Evolutionary conservation across 1,140 invertebrate genomes (phyloP), one percentile per base, ranked within the genome.

Genomic region (Drosophila nebulosa): DNA sequence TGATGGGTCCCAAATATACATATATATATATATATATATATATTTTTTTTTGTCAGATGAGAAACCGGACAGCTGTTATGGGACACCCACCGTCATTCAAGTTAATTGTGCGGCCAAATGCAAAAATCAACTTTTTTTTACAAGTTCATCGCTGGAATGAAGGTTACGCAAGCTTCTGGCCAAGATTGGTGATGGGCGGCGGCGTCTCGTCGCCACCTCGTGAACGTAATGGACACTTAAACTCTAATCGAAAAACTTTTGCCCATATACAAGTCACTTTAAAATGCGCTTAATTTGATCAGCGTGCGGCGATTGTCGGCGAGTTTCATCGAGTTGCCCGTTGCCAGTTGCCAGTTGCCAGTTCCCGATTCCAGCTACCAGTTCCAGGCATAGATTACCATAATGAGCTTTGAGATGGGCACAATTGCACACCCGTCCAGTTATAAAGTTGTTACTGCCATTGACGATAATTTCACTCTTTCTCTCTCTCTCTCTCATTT

Each of bases 221-320:
- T 84, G 80, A 84, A 80, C 74, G 81, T 69, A 86, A 86, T 86
- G 81, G 81, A 86, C 83, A 88, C 81, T 86, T 86, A 88, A 88
- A 89, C 84, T 83, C 79, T 88, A 88, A 88, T 88, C 83, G 83
- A 88, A 88, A 88, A 88, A 88, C 84, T 88, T 86, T 88, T 89
- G 36, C 72, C 83, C 83, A 88, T 88, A 88, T 88, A 88, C 84
- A 88, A 88, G 83, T 88, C 83, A 88, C 83, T 88, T 88, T 89
- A 88, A 88, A 88, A 88, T 89, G 78, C 79, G 83, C 83, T 88
- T 88, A 88, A 88, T 88, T 88, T 88, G 83, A 88, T 88, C 83
- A 88, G 79, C 83, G 68, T 71, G 83, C 64, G 83, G 78, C 83
- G 81, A 86, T 86, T 86, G 81, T 78, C 83, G 81, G 27, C 61